These are phyloP conservation scores for Hiodon alosoides DNA, from an alignment of 2,113 vertebrate species.

Conservation along the genomic window DNA sequence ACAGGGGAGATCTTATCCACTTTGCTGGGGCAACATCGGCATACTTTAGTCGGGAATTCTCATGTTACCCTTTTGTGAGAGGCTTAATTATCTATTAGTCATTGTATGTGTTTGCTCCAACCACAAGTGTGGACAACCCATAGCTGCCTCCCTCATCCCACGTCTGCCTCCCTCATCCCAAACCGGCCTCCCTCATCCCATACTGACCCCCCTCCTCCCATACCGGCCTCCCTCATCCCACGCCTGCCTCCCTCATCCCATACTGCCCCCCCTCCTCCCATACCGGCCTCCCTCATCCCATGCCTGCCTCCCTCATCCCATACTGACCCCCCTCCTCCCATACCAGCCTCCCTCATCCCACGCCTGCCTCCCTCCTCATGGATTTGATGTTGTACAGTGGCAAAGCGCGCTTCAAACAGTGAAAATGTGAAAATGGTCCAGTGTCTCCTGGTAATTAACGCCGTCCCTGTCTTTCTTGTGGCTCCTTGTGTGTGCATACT, in stretches of 20 bases:
- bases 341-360: no score
- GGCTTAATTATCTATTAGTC: conserved; percentile 10
- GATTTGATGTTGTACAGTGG: no score
- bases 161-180: background rate
- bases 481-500: conserved; percentile 35
- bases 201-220: no score
- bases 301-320: no score
- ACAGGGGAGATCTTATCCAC: conserved; percentile 51
- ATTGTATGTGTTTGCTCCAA: background rate
- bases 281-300: no score
- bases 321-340: no score
- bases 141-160: background rate
- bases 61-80: conserved; percentile 12
- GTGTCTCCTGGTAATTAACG: background rate
- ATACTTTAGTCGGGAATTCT: conserved; percentile 7
- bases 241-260: no score
- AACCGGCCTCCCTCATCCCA: background rate
- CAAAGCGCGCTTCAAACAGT: background rate
- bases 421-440: no score
- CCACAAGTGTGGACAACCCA: background rate
- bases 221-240: no score
- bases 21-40: conserved; percentile 17
- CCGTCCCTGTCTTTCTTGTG: background rate
- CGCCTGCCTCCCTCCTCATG: no score
- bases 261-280: no score